Evolutionary conservation across 2,888 invertebrate species (phyloP).

Genomic region (Slavum lentiscoides): DNA sequence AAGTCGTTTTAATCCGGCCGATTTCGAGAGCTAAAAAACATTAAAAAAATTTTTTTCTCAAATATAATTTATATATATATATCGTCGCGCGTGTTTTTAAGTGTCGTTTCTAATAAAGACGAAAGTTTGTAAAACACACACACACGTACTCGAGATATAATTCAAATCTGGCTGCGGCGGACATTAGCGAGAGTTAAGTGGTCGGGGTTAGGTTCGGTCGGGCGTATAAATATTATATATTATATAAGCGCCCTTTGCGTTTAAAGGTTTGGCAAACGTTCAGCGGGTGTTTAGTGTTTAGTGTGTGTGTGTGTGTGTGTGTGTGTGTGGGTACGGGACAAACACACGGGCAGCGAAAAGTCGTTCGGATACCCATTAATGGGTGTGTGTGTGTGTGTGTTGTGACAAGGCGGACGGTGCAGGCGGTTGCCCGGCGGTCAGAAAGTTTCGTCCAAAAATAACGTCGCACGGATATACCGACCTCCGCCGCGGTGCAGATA

Average conservation of each 20-base stretch:
- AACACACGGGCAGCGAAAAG: slow-evolving; percentile 42
- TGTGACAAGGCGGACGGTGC: not conserved
- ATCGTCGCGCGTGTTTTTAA: not conserved
- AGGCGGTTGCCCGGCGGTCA: slow-evolving; percentile 22
- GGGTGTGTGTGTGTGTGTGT: not conserved
- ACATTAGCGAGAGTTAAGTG: slow-evolving; percentile 49
- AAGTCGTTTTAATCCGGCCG: too few species aligned
- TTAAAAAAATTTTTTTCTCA: too few species aligned
- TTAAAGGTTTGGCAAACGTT: slow-evolving; percentile 36
- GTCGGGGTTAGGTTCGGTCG: slow-evolving; percentile 11
- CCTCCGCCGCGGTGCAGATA: not conserved
- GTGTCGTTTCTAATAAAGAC: slow-evolving; percentile 46
- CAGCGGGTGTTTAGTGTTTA: slow-evolving; percentile 35
- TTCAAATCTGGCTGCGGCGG: slow-evolving; percentile 17
- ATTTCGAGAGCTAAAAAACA: too few species aligned
- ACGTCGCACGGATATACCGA: slow-evolving; percentile 14
- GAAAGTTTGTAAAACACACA: slow-evolving; percentile 37
- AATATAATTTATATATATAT: too few species aligned
- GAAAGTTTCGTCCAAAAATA: slow-evolving; percentile 53
- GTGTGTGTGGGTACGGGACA: not conserved
- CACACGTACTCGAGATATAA: slow-evolving; percentile 29
- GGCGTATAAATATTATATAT: too few species aligned
- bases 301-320: too few species aligned
- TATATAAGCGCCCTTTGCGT: too few species aligned
- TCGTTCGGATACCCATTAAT: slow-evolving; percentile 49